Conservation (phyloP, 2,797 vertebrate species). For the Silurus aristotelis region DNA sequence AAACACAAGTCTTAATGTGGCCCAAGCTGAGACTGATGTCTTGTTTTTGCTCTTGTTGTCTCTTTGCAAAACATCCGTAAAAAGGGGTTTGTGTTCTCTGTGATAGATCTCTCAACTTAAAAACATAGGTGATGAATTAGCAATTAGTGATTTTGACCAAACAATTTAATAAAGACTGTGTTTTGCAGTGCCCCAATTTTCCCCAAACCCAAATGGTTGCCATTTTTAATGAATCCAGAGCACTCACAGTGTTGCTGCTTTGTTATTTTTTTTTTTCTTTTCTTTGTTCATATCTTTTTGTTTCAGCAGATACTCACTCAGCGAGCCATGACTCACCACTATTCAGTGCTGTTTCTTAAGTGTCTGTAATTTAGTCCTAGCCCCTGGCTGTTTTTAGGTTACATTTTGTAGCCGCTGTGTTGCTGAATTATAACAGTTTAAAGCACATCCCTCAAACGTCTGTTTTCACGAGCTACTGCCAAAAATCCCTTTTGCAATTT, state of each 20-base stretch:
- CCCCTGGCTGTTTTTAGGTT: constrained; percentile 7
- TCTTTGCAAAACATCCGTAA: neutral
- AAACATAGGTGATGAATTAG: neutral
- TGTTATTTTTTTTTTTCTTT: neutral
- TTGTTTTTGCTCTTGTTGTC: neutral
- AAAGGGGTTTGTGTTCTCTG: neutral
- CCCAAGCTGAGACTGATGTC: too few relatives aligned
- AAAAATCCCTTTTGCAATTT: neutral
- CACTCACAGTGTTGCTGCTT: neutral
- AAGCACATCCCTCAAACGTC: neutral
- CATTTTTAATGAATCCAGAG: neutral
- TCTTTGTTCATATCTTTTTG: constrained; percentile 1
- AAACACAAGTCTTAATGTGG: neutral
- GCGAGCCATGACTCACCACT: constrained; percentile 2
- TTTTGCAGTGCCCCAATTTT: constrained; percentile 25
- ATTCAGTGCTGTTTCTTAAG: constrained; percentile 2
- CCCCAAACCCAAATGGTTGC: neutral
- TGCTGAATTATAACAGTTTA: constrained; percentile 18
- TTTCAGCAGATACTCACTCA: constrained; percentile 16
- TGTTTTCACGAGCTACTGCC: neutral
- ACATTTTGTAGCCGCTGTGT: neutral
- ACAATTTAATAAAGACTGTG: neutral
- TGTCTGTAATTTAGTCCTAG: constrained; percentile 16
- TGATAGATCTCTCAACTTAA: neutral
- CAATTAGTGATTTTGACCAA: neutral